Evolutionary conservation across 2,888 invertebrate genomes (phyloP), one percentile per base, ranked within the genome.

Genomic region (Perdita meconis): DNA sequence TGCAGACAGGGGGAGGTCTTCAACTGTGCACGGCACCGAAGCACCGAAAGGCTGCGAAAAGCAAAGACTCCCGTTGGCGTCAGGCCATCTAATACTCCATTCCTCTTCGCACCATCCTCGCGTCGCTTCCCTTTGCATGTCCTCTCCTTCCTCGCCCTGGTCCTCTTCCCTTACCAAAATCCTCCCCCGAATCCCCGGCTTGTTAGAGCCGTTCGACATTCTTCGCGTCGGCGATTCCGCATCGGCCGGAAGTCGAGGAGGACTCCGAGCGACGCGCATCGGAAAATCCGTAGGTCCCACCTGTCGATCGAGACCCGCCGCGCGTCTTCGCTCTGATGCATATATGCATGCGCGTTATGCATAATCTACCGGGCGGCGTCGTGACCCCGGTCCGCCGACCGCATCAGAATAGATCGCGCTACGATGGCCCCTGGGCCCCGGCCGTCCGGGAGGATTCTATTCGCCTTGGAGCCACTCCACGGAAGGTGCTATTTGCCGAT

Each of bases 11-110:
- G n/a, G n/a, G n/a, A n/a, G n/a, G n/a, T n/a, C n/a, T n/a, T n/a
- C n/a, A n/a, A n/a, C n/a, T n/a, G n/a, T n/a, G 55, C 38, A 50
- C 38, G 40, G 30, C 22, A 38, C 44, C 42, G 38, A 59, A 56
- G 69, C 10, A 42, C 26, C 60, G 72, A 55, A 82, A 82, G 80
- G 67, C 63, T 80, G 59, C 68, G 66, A 80, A 74, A 78, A 57
- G 77, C 81, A 84, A 88, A 86, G 89, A 84, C 82, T 47, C 44
- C 22, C 53, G 67, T 88, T 90, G 89, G 89, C 89, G 83, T 69
- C 53, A 40, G 78, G 87, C 88, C 88, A 89, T 86, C 87, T 87
- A 85, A 88, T 88, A 86, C 85, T 69, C 66, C 64, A 57, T 66
- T 74, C 38, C 77, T 40, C 65, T 77, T 71, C 36, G 55, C 22